Conservation (phyloP, 2,113 vertebrate genomes). For the Camelus bactrianus region DNA sequence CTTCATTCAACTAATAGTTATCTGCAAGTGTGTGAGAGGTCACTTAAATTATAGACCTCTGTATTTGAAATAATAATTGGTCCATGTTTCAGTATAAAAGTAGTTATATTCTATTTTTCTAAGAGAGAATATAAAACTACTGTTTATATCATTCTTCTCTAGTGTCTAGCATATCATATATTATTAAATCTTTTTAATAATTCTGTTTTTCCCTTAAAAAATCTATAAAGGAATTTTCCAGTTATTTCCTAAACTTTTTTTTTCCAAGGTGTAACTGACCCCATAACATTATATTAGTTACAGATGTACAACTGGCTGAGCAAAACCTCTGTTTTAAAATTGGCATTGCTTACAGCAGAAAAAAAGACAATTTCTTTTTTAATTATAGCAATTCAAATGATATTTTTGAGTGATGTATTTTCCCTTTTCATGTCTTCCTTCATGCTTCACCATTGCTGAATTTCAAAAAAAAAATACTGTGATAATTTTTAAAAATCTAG, state of each 20-base stretch:
- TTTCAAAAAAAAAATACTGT: constrained; percentile 56
- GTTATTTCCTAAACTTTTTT: background rate
- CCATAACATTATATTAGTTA: background rate
- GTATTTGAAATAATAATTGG: constrained; percentile 25
- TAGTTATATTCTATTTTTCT: background rate
- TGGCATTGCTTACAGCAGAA: background rate
- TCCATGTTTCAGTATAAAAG: background rate
- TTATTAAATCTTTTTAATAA: background rate
- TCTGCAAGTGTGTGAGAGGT: background rate
- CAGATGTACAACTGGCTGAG: background rate
- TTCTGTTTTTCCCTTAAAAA: constrained; percentile 8
- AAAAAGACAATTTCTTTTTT: constrained; percentile 31
- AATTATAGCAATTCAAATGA: constrained; percentile 43
- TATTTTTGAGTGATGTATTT: constrained; percentile 36
- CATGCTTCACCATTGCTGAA: background rate
- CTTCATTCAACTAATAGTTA: background rate
- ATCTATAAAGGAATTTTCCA: constrained; percentile 24
- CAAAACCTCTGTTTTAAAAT: constrained; percentile 9
- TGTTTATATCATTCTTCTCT: background rate
- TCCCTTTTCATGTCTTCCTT: background rate
- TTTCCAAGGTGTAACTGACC: background rate
- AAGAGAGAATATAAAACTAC: background rate
- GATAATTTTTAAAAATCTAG: constrained; percentile 7
- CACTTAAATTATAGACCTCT: background rate
- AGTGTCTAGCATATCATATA: background rate